Conservation (phyloP, 2,888 invertebrate genomes). For the Lamellibrachia columna region DNA sequence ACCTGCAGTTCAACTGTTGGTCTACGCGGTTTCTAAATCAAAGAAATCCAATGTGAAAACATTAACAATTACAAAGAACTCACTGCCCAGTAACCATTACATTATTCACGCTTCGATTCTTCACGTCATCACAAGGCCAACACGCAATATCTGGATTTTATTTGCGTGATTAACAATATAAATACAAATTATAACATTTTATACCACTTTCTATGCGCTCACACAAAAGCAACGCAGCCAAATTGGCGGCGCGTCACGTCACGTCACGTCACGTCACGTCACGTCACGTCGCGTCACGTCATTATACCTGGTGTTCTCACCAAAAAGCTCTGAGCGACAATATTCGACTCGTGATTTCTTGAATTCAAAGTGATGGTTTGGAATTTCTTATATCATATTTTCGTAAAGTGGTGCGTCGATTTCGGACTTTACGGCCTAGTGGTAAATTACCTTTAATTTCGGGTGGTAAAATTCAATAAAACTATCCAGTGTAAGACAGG, state of each 20-base stretch:
- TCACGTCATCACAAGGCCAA: too few species aligned
- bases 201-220: not conserved
- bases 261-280: not conserved
- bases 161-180: not conserved
- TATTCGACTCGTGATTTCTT: not conserved
- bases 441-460: not conserved
- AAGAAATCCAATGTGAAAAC: too few species aligned
- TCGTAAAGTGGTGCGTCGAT: not conserved
- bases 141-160: not conserved
- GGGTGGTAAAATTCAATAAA: not conserved
- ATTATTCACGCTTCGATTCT: not conserved
- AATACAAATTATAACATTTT: not conserved
- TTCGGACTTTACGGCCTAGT: not conserved
- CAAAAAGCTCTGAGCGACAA: not conserved
- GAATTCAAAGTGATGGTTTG: not conserved
- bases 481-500: not conserved
- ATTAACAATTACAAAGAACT: too few species aligned
- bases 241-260: not conserved
- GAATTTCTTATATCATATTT: not conserved
- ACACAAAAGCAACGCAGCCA: not conserved
- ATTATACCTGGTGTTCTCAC: not conserved
- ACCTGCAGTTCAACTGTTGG: not conserved
- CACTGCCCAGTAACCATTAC: not conserved
- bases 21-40: not conserved
- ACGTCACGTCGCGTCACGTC: not conserved